A percentile compares a stretch with the other conserved stretches of the same genome.
These are phyloP conservation scores for Tryphoninae sp. DNA, from an alignment of 2,888 invertebrate species.

Conservation along the genomic window DNA sequence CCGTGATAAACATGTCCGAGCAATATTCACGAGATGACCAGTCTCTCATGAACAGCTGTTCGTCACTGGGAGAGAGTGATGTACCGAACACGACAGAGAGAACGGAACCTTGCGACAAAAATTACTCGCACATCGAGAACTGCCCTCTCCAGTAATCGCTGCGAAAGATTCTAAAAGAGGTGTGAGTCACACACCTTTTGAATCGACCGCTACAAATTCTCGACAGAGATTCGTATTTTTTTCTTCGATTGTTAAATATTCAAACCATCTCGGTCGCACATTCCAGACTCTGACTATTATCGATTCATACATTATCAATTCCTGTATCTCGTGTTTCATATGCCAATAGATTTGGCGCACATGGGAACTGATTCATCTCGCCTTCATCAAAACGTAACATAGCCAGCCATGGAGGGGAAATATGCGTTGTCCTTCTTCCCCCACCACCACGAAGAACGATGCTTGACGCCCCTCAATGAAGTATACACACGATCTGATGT, in stretches of 20 bases:
- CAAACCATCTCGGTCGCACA: no score
- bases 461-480: conserved; percentile 33
- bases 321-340: neutral
- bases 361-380: neutral
- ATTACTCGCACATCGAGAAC: neutral
- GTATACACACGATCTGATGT: conserved; percentile 4
- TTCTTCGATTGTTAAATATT: neutral
- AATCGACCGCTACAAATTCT: conserved; percentile 30
- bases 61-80: neutral
- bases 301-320: no score
- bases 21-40: neutral
- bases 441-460: neutral
- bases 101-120: neutral
- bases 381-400: neutral
- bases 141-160: conserved; percentile 5
- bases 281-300: no score
- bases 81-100: neutral
- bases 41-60: conserved; percentile 41
- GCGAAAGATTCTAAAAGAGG: neutral
- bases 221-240: neutral
- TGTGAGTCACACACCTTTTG: conserved; percentile 10
- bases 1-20: conserved; percentile 62
- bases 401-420: neutral
- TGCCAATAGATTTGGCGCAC: neutral
- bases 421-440: neutral